Evolutionary conservation across 2,113 vertebrate genomes (phyloP).

Genomic region (Zeus faber): DNA sequence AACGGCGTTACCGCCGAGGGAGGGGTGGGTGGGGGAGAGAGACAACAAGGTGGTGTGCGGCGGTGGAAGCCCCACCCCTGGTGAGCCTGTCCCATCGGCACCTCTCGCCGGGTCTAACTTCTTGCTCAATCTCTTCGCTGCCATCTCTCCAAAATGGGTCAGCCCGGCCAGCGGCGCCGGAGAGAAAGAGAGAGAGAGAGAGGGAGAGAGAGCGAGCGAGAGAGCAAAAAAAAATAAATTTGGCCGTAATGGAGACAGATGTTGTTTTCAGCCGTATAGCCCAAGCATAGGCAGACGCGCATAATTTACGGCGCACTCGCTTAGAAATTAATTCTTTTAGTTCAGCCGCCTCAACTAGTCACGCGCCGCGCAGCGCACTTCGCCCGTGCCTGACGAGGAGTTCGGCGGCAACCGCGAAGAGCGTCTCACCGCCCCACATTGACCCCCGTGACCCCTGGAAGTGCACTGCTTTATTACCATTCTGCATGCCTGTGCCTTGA

Average conservation of each 20-base stretch:
- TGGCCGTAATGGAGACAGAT: constrained; percentile 11
- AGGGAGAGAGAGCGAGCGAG: neutral
- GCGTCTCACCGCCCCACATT: constrained; percentile 42
- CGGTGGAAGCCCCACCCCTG: constrained; percentile 20
- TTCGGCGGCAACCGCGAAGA: no score
- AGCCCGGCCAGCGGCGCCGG: constrained; percentile 21
- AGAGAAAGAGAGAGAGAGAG: neutral
- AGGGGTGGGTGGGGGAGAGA: constrained; percentile 8
- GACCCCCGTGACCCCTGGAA: constrained; percentile 63
- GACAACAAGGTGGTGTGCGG: constrained; percentile 37
- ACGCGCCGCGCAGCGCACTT: constrained; percentile 16
- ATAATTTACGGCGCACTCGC: neutral
- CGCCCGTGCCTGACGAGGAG: neutral
- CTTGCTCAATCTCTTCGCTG: constrained; percentile 32
- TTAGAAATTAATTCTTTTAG: constrained; percentile 14
- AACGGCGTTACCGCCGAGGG: constrained; percentile 42
- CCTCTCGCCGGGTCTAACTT: constrained; percentile 63
- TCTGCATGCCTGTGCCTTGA: constrained; percentile 64
- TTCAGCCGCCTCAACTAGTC: constrained; percentile 10
- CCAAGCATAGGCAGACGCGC: neutral
- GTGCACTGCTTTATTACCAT: constrained; percentile 64
- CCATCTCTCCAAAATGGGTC: constrained; percentile 62
- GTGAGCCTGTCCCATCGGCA: constrained; percentile 35
- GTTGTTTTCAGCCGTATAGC: constrained; percentile 7
- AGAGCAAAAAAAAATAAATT: neutral